A percentile compares a stretch with the other conserved stretches of the same genome.
phyloP scores from a whole-genome alignment of 2,797 vertebrate species.

The Kryptolebias ocellatus region DNA sequence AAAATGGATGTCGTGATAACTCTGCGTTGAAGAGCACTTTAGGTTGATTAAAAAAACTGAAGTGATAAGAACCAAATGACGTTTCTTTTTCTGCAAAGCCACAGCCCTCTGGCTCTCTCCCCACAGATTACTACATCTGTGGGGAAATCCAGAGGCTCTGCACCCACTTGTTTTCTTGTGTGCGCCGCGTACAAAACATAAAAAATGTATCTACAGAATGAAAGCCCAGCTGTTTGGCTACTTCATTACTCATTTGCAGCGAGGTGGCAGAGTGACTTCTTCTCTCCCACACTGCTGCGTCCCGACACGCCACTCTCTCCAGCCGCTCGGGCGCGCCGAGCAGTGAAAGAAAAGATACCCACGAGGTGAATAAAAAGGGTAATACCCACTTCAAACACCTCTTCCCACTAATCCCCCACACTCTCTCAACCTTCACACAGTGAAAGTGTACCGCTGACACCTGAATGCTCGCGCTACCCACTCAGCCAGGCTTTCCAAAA shows the following conservation, averaged over 20 bases:
- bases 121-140: neutral
- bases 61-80: neutral
- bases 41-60: neutral
- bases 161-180: no score
- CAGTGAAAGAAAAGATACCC: constrained; percentile 62
- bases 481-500: constrained; percentile 48
- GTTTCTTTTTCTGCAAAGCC: neutral
- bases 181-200: neutral
- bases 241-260: constrained; percentile 14
- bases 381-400: constrained; percentile 70
- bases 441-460: constrained; percentile 51
- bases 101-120: neutral
- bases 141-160: neutral
- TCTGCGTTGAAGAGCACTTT: no score
- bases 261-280: constrained; percentile 8
- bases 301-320: constrained; percentile 32
- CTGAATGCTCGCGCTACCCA: constrained; percentile 48
- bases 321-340: constrained; percentile 22
- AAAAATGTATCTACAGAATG: neutral
- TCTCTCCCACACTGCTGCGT: constrained; percentile 9
- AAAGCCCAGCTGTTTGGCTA: constrained; percentile 11
- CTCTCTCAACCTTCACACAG: constrained; percentile 61
- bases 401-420: constrained; percentile 65
- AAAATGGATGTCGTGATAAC: no score
- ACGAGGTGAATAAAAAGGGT: constrained; percentile 61